Evolutionary conservation across 2,113 vertebrate genomes (phyloP).

Genomic region (Alethe castanea): DNA sequence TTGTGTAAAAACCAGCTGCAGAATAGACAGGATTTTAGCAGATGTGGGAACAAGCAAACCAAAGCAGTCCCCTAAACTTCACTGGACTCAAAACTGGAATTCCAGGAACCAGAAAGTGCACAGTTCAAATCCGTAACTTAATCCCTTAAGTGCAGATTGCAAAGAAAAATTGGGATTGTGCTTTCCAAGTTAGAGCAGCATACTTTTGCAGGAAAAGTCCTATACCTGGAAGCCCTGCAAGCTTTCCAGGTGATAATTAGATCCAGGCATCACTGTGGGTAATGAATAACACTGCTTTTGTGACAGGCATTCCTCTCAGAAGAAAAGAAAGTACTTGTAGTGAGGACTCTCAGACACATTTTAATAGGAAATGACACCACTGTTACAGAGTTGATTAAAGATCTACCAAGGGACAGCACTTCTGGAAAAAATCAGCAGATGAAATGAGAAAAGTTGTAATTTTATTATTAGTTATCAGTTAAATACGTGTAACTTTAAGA

Average conservation of each 20-base stretch:
- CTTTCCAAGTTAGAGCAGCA: neutral
- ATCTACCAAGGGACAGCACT: conserved; percentile 11
- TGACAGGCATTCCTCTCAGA: neutral
- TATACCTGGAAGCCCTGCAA: conserved; percentile 9
- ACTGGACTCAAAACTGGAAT: neutral
- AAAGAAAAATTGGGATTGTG: neutral
- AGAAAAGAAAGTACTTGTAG: conserved; percentile 1
- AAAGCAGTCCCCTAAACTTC: neutral
- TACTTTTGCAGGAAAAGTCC: neutral
- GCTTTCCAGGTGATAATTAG: conserved; percentile 45
- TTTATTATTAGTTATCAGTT: conserved; percentile 40
- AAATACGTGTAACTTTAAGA: neutral
- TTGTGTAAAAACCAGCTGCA: neutral
- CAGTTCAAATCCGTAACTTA: neutral
- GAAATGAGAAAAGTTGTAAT: conserved; percentile 3
- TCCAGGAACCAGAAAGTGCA: neutral
- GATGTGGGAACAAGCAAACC: neutral
- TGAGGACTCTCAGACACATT: conserved; percentile 16
- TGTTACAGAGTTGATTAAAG: conserved; percentile 31
- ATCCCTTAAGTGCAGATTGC: neutral
- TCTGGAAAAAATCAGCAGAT: conserved; percentile 15
- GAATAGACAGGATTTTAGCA: neutral
- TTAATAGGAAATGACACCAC: conserved; percentile 57
- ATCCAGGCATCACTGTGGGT: conserved; percentile 7
- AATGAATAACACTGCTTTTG: conserved; percentile 46